phyloP scores from a whole-genome alignment of 2,113 vertebrate genomes.

The Sprattus sprattus region DNA sequence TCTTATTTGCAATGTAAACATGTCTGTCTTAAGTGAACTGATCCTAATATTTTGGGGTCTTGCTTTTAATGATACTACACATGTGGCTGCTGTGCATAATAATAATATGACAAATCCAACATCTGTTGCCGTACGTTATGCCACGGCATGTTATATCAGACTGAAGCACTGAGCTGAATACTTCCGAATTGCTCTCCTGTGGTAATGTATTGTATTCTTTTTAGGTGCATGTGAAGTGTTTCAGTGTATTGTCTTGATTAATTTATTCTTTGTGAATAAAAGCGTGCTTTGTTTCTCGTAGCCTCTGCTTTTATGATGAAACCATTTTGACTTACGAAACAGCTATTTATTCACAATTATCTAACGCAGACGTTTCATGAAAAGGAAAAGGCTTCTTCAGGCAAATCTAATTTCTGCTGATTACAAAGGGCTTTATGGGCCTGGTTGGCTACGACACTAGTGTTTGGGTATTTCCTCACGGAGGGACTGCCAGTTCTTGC shows the following conservation, averaged over 20 bases:
- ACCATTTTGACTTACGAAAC: not conserved
- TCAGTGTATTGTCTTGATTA: not conserved
- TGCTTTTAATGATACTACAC: not conserved
- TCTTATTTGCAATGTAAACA: not conserved
- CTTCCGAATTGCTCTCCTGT: not conserved
- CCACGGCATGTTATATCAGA: not conserved
- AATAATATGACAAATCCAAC: not conserved
- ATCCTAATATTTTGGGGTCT: not conserved
- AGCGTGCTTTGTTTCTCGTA: not conserved
- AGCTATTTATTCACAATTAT: not conserved
- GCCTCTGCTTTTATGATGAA: not conserved
- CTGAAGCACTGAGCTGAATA: not conserved
- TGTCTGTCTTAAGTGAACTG: not conserved
- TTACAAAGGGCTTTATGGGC: not conserved
- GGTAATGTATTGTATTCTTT: not conserved
- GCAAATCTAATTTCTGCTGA: not conserved
- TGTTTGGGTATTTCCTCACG: not conserved
- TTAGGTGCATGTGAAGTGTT: not conserved
- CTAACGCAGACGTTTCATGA: not conserved
- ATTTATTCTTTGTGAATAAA: slow-evolving; percentile 2
- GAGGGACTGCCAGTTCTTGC: not conserved
- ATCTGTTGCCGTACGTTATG: not conserved
- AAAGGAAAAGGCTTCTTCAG: not conserved
- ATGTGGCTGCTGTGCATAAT: not conserved
- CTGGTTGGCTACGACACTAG: not conserved